phyloP scores from a whole-genome alignment of 2,888 invertebrate genomes.

The Tuberolachnus salignus region DNA sequence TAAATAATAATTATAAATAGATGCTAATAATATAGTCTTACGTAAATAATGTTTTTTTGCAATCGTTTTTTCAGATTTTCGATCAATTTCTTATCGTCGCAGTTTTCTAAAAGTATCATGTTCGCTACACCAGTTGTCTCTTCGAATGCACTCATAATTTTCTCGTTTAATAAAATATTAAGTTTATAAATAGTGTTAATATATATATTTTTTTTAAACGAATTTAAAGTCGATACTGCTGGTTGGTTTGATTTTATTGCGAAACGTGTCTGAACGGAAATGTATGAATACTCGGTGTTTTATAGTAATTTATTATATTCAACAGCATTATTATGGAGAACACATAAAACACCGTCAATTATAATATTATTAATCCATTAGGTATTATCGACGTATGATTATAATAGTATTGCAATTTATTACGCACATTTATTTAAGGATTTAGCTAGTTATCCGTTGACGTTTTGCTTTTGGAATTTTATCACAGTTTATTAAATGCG shows the following conservation, averaged over 20 bases:
- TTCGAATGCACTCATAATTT: constrained; percentile 16
- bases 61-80: constrained; percentile 87
- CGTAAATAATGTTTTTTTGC: constrained; percentile 86
- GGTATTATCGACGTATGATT: neutral
- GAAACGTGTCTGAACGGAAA: constrained; percentile 19
- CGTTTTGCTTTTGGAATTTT: constrained; percentile 22
- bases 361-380: constrained; percentile 10
- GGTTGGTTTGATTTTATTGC: neutral
- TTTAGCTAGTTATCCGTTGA: constrained; percentile 5
- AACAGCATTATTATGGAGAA: neutral
- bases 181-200: neutral
- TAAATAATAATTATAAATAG: neutral
- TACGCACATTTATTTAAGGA: neutral
- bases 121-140: constrained; percentile 82
- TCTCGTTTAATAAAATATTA: neutral
- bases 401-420: neutral
- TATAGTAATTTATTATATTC: neutral
- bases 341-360: neutral
- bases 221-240: too few species aligned
- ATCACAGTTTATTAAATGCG: constrained; percentile 8
- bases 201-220: neutral
- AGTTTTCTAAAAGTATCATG: constrained; percentile 88
- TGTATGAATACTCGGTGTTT: neutral
- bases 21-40: constrained; percentile 66
- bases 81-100: constrained; percentile 79